Evolutionary conservation across 2,113 vertebrate genomes (phyloP).

Genomic region (Sitta europaea): DNA sequence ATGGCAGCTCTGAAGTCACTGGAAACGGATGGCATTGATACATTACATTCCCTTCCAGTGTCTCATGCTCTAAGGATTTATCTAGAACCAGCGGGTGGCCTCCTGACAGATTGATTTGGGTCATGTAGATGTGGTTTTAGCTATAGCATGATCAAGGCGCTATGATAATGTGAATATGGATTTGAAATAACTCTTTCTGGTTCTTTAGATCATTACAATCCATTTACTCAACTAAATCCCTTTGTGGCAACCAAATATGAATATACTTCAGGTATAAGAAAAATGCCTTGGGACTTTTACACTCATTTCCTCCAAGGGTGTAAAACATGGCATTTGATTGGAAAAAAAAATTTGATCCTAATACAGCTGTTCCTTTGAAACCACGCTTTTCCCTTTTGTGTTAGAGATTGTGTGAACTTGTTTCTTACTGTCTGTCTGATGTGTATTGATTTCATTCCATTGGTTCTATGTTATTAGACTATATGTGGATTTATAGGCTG

Average conservation of each 20-base stretch:
- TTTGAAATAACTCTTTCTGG: slow-evolving; percentile 68
- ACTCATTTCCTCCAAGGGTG: background rate
- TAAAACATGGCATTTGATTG: slow-evolving; percentile 51
- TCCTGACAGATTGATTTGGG: background rate
- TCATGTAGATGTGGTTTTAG: background rate
- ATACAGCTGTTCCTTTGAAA: background rate
- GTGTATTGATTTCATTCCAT: background rate
- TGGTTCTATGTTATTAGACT: slow-evolving; percentile 16
- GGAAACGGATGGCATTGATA: background rate
- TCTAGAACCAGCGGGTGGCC: background rate
- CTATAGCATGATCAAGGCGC: background rate
- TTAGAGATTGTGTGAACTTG: background rate
- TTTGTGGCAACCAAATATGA: slow-evolving; percentile 83
- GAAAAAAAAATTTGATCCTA: background rate
- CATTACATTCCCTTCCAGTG: background rate
- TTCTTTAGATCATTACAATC: slow-evolving; percentile 90
- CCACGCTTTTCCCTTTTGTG: background rate
- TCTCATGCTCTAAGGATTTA: background rate
- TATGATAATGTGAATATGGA: background rate
- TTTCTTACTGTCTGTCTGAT: slow-evolving; percentile 11
- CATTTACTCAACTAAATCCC: slow-evolving; percentile 84
- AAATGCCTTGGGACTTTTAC: slow-evolving; percentile 58
- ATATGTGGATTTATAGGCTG: background rate
- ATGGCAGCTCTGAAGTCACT: background rate
- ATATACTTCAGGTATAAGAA: slow-evolving; percentile 83